Base-by-base conservation (phyloP, 2,113 vertebrate genomes). In the Epinephelus cyanopodus region DNA sequence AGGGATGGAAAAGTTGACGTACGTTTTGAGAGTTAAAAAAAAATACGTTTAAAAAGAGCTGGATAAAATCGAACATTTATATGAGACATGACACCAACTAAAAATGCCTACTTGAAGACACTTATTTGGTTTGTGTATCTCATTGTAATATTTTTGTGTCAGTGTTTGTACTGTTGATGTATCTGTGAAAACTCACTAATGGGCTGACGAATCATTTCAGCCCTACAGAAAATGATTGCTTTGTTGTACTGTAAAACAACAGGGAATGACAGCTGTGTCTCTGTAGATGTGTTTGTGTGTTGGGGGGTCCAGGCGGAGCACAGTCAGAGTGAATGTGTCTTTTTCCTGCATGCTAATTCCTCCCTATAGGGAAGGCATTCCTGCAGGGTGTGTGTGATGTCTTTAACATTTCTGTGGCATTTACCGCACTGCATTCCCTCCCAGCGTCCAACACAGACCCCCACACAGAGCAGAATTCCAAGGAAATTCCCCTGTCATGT, bases 401-500 rank as follows among this genome's bases (percentile, higher is more conserved):
- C 62, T 37, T 74, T 56, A 77, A 66, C 80, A 87, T 77, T 60
- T 89, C 60, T 77, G 80, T 68, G 52, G 68, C 63, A 80, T 82
- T 82, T 64, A 47, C 4, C 57, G 1, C 9, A 23, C 78, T 67
- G 56, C 78, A 87, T 88, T 91, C 87, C 57, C 79, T 47, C 45
- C 58, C 67, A 18, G 69, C 21, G 61, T 88, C 52, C 0, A 2
- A 84, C 83, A 60, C 66, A 60, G 52, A 69, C 63, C 82, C 79
- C 80, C 83, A 83, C 83, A 82, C 53, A 47, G 67, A 73, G 64
- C 53, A 72, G 79, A 77, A 93, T 92, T 92, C 91, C 89, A 80
- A 68, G 66, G 60, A 89, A 83, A 94, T 94, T 93, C 91, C 90
- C 82, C 74, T 89, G 92, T 92, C 93, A 87, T 79, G 93, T 93